Conservation (phyloP, 1,140 invertebrate species). For the Scaptomyza graminum region DNA sequence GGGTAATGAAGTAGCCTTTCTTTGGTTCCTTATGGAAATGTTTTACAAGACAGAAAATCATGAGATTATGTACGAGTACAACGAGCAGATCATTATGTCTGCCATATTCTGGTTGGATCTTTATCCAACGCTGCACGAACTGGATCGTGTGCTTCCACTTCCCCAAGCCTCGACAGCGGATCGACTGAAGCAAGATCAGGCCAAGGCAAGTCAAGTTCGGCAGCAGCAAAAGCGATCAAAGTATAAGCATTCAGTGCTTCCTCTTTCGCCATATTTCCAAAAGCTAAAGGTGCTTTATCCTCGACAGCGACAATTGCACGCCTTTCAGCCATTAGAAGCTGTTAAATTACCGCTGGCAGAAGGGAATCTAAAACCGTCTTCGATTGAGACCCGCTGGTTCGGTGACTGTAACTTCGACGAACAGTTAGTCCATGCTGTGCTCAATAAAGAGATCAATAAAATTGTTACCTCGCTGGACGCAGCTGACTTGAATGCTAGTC, state of each 20-base stretch:
- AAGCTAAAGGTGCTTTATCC: background rate
- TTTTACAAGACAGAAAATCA: conserved; percentile 50
- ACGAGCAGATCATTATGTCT: conserved; percentile 70
- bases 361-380: background rate
- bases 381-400: conserved; percentile 53
- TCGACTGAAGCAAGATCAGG: background rate
- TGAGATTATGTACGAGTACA: conserved; percentile 37
- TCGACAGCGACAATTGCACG: background rate
- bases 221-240: background rate
- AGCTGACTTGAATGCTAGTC: background rate
- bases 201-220: background rate
- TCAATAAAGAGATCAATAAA: conserved; percentile 36
- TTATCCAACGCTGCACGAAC: conserved; percentile 51
- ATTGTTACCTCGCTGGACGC: conserved; percentile 35
- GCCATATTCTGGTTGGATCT: conserved; percentile 69
- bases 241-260: background rate
- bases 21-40: conserved; percentile 73
- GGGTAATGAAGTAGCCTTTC: conserved; percentile 67
- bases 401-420: conserved; percentile 9
- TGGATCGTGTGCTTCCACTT: conserved; percentile 65
- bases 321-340: conserved; percentile 8
- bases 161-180: conserved; percentile 27
- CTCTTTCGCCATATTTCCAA: conserved; percentile 43
- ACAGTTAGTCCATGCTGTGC: conserved; percentile 22
- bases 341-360: background rate